Evolutionary conservation across 2,797 vertebrate species (phyloP).

Genomic region (Tokudaia tokunoshimensis): DNA sequence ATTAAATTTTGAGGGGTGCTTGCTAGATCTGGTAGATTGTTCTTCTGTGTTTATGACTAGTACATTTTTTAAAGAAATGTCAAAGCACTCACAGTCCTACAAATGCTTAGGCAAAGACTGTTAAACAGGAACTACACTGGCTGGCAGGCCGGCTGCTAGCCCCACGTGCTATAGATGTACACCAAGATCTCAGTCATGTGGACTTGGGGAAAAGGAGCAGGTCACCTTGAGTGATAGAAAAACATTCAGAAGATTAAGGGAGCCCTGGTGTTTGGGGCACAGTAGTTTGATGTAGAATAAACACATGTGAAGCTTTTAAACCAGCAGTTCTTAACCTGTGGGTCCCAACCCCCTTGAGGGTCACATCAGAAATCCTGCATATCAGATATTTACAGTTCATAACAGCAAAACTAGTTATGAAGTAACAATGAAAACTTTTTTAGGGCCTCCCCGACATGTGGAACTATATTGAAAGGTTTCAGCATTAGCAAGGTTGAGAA

Average conservation of each 20-base stretch:
- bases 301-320: not conserved
- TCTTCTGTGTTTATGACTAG: not conserved
- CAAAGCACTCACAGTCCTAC: not conserved
- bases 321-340: not conserved
- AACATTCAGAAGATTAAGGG: not conserved
- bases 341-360: not conserved
- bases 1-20: not conserved
- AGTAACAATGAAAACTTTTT: not conserved
- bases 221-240: not conserved
- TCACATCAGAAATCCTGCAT: not conserved
- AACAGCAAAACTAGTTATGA: not conserved
- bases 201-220: not conserved
- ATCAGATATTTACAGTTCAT: not conserved
- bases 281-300: not conserved
- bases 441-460: not conserved
- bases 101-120: not conserved
- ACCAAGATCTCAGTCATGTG: not conserved
- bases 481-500: not conserved
- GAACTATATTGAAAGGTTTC: not conserved
- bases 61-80: not conserved
- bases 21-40: not conserved
- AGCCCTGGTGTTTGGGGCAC: not conserved
- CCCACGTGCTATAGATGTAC: not conserved
- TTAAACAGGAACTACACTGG: not conserved
- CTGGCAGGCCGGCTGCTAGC: not conserved